A percentile compares a stretch with the other conserved stretches of the same genome.
These are phyloP conservation scores for Listronotus bonariensis DNA, from an alignment of 1,140 invertebrate genomes.

Conservation along the genomic window DNA sequence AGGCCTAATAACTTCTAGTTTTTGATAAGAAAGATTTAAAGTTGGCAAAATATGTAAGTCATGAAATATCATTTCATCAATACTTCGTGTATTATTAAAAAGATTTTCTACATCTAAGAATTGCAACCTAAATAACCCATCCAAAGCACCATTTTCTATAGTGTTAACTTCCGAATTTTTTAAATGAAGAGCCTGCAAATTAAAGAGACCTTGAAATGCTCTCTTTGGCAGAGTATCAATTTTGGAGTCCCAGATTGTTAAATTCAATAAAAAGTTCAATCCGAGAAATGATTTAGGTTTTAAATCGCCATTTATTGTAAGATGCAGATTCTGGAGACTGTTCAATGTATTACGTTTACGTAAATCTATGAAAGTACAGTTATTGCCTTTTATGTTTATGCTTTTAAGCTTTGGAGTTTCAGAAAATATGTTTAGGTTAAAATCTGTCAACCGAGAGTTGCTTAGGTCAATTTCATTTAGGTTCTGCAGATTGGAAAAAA, in stretches of 20 bases:
- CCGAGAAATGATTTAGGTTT: slow-evolving; percentile 7
- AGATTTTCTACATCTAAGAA: background rate
- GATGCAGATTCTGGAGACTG: background rate
- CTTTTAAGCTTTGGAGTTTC: background rate
- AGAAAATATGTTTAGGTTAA: slow-evolving; percentile 3
- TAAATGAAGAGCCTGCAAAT: slow-evolving; percentile 3
- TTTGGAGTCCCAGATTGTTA: slow-evolving; percentile 7
- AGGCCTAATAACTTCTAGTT: slow-evolving; percentile 3
- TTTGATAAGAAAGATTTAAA: slow-evolving; percentile 9
- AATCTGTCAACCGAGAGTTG: background rate
- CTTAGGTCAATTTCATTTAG: background rate
- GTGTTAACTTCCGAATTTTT: background rate
- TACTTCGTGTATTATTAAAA: background rate
- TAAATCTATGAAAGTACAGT: slow-evolving; percentile 3
- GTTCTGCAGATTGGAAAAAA: background rate
- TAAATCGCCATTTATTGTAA: slow-evolving; percentile 15
- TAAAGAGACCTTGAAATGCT: slow-evolving; percentile 18
- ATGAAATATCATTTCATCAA: slow-evolving; percentile 2
- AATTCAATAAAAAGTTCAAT: background rate
- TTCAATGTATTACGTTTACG: background rate
- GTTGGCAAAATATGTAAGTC: slow-evolving; percentile 1
- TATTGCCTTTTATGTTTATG: slow-evolving; percentile 11
- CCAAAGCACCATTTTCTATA: background rate
- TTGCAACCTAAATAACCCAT: slow-evolving; percentile 11
- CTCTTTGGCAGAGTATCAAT: background rate